These are phyloP conservation scores for Rhynchonema sp. DNA, from an alignment of 2,888 invertebrate species.

Conservation along the genomic window DNA sequence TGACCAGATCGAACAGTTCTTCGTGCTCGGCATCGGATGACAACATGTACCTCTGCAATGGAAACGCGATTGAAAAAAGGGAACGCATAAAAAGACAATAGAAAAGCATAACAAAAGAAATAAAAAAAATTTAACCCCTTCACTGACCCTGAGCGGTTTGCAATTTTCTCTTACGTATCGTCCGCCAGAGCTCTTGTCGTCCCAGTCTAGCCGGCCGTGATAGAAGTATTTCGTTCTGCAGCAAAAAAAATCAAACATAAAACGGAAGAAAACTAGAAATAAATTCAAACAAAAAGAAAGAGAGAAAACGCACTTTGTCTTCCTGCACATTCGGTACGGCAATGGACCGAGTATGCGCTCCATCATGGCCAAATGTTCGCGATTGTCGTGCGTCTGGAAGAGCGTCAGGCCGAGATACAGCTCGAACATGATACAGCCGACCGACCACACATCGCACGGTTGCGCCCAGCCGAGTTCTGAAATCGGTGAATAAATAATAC, in stretches of 20 bases:
- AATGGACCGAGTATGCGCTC: slow-evolving; percentile 89
- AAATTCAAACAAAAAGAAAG: slow-evolving; percentile 6
- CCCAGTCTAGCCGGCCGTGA: slow-evolving; percentile 92
- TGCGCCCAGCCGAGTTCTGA: slow-evolving; percentile 97
- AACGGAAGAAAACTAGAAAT: slow-evolving; percentile 7
- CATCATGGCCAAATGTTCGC: slow-evolving; percentile 99
- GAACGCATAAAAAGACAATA: too few relatives aligned
- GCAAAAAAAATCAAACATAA: slow-evolving; percentile 9
- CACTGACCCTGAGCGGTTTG: slow-evolving; percentile 66
- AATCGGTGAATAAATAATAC: slow-evolving; percentile 19
- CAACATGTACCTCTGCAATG: slow-evolving; percentile 64
- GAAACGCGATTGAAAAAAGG: too few relatives aligned
- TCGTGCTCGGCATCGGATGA: slow-evolving; percentile 72
- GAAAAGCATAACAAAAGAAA: too few relatives aligned
- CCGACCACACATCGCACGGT: slow-evolving; percentile 98
- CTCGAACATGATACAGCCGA: slow-evolving; percentile 98
- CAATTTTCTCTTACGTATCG: slow-evolving; percentile 94
- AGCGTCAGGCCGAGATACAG: slow-evolving; percentile 89
- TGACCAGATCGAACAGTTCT: slow-evolving; percentile 77
- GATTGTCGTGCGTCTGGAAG: slow-evolving; percentile 96
- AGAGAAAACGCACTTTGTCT: slow-evolving; percentile 45
- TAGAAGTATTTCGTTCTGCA: slow-evolving; percentile 87
- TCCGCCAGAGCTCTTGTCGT: slow-evolving; percentile 82
- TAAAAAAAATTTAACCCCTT: too few relatives aligned
- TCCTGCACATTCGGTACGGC: slow-evolving; percentile 54